Percentiles rank a stretch among this genome's conserved stretches.
Evolutionary conservation across 2,113 vertebrate genomes (phyloP).

Genomic region (Pitta sordida): DNA sequence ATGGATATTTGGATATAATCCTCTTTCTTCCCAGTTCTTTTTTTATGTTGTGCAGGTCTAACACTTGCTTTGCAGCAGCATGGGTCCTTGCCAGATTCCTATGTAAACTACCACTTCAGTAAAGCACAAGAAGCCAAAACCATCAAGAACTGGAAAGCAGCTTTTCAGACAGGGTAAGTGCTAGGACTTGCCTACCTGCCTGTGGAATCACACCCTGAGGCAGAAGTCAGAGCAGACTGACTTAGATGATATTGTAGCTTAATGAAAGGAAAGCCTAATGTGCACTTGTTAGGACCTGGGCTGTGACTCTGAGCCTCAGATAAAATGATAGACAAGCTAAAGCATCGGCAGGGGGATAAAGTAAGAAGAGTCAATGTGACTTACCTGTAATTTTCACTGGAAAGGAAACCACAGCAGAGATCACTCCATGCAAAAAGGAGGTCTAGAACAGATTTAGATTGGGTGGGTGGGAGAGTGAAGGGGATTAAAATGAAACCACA

Average conservation of each 20-base stretch:
- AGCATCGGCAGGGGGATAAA: background rate
- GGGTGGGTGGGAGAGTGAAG: background rate
- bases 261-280: background rate
- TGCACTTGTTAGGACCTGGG: background rate
- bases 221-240: background rate
- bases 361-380: background rate
- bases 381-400: background rate
- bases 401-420: background rate
- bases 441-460: background rate
- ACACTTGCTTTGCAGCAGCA: background rate
- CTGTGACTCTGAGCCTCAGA: background rate
- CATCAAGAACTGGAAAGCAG: background rate
- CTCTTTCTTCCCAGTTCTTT: background rate
- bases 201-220: background rate
- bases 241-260: background rate
- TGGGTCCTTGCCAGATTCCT: background rate
- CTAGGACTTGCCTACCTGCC: background rate
- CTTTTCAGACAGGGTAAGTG: background rate
- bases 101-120: background rate
- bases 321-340: background rate
- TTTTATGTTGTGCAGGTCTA: background rate
- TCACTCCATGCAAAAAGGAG: background rate
- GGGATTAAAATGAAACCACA: constrained; percentile 2
- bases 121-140: background rate
- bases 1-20: background rate